Base-by-base conservation (phyloP, 2,888 invertebrate genomes). In the Dolomedes plantarius region DNA sequence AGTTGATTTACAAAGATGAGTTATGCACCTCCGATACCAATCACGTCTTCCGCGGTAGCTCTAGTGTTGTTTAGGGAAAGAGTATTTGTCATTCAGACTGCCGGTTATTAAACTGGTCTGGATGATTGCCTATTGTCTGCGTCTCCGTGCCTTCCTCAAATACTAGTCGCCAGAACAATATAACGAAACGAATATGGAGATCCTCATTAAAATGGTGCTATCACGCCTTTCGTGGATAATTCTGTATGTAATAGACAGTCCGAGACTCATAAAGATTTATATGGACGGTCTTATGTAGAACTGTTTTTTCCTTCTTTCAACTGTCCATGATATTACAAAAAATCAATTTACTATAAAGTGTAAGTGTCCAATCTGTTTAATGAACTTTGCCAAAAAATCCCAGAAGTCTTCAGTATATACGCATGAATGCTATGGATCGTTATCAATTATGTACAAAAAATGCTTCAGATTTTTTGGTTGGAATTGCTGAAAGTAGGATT, bases 51-150 rank as follows among this genome's bases (percentile, higher is more conserved):
- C 19, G 56, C 19, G 23, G 23, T 23, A 56, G 2, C 56, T 56
- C 3, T 56, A 56, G 56, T 56, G 56, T 56, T 56, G 56, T 11
- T 23, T 23, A 56, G 56, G 56, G 56, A 46, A 46, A 16, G 56
- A 56, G 56, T 56, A 56, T 56, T 56, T 56, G 56, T 56, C 23
- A 56, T 23, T 56, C 23, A 56, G 19, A 23, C 19, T 56, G 23
- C 56, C 56, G 56, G 56, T 56, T 56, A 56, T 56, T 56, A 56
- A 56, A 56, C 56, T 56, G 23, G 23, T 46, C 46, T 9, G 13
- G 46, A 13, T 46, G 46, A 46, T 46, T 46, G 46, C 56, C 56
- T 56, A 56, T 56, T 56, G 19, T 23, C 16, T 13, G 41, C 9
- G 16, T 56, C 56, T 23, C 16, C 23, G 2, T 46, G 46, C n/a